Conservation (phyloP, 1,140 invertebrate species). For the Antheraea pernyi region DNA sequence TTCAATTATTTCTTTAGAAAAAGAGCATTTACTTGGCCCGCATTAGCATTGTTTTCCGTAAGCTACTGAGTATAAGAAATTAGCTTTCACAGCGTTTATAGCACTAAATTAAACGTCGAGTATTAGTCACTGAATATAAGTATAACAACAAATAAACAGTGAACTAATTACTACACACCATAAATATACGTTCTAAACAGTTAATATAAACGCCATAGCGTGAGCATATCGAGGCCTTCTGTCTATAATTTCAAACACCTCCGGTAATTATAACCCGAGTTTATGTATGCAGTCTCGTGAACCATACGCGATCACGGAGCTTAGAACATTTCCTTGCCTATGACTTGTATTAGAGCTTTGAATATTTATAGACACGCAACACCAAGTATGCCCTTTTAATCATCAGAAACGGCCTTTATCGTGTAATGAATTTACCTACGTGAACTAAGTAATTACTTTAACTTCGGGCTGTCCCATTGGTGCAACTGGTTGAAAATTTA, state of each 20-base stretch:
- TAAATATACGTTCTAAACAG: not conserved
- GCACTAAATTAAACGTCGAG: too few relatives aligned
- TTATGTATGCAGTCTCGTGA: slow-evolving; percentile 2
- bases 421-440: too few relatives aligned
- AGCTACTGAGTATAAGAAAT: too few relatives aligned
- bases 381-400: not conserved
- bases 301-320: slow-evolving; percentile 21
- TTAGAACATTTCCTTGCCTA: slow-evolving; percentile 12
- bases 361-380: slow-evolving; percentile 51
- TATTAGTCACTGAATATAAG: not conserved
- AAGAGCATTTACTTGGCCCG: too few relatives aligned
- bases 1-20: too few relatives aligned
- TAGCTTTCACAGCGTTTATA: too few relatives aligned
- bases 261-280: not conserved
- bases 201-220: not conserved
- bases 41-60: too few relatives aligned
- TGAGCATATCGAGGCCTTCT: not conserved
- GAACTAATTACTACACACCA: not conserved
- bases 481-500: too few relatives aligned
- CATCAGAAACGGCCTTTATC: not conserved
- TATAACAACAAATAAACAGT: not conserved
- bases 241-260: slow-evolving; percentile 3
- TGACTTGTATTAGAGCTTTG: slow-evolving; percentile 26
- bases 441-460: not conserved
- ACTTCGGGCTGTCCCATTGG: not conserved